These are phyloP conservation scores for Corvus cornix DNA, from an alignment of 2,113 vertebrate genomes.

Conservation along the genomic window DNA sequence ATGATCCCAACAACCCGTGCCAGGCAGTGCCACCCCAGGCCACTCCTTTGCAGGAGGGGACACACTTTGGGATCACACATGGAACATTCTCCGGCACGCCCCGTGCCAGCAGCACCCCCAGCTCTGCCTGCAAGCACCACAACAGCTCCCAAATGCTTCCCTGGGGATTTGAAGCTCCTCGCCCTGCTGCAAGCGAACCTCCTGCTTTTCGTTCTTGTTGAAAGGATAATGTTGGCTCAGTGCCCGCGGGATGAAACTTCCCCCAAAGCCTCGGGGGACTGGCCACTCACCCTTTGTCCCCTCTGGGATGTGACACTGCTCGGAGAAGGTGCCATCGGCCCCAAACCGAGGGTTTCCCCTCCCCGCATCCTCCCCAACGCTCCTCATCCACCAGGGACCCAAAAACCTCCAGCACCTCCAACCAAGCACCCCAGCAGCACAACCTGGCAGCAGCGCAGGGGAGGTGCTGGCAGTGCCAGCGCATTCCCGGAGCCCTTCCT, in stretches of 20 bases:
- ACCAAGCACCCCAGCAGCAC: not conserved
- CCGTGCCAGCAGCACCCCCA: not conserved
- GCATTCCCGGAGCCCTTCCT: not conserved
- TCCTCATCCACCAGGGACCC: not conserved
- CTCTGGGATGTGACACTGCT: accelerated
- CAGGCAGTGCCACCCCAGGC: not conserved
- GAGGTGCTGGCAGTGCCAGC: accelerated
- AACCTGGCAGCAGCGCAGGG: accelerated
- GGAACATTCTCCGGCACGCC: accelerated
- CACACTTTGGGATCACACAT: accelerated
- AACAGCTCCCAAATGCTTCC: accelerated
- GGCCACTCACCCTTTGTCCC: not conserved
- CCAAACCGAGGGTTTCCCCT: not conserved
- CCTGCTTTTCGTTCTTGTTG: accelerated
- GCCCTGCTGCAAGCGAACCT: not conserved
- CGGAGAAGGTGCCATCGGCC: not conserved
- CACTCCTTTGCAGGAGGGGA: not conserved
- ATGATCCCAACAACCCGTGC: accelerated
- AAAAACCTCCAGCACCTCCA: not conserved
- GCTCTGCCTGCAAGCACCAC: not conserved
- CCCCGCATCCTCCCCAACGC: accelerated
- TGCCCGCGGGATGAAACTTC: not conserved
- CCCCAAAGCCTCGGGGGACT: not conserved
- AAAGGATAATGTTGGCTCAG: accelerated
- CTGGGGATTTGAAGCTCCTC: accelerated